Conservation (phyloP, 1,140 invertebrate species). For the Anadara kagoshimensis region DNA sequence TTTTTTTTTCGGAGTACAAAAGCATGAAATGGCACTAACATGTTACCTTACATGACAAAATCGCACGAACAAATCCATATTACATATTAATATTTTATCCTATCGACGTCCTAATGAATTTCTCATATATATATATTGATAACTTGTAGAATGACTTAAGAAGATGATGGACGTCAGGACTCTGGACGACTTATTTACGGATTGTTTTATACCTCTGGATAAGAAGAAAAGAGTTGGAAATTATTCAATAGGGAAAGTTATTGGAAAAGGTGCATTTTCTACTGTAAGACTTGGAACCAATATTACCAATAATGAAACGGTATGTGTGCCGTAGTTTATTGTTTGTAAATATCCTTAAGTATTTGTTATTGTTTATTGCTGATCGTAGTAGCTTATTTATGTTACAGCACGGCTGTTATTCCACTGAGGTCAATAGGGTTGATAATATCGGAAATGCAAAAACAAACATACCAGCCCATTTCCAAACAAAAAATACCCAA, state of each 20-base stretch:
- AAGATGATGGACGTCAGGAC: too few relatives aligned
- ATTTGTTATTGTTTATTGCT: not conserved
- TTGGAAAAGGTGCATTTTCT: conserved; percentile 28
- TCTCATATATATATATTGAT: too few relatives aligned
- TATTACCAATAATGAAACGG: conserved; percentile 18
- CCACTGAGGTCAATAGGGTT: not conserved
- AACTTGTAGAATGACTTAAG: too few relatives aligned
- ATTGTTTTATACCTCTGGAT: conserved; percentile 24
- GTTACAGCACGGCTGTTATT: not conserved
- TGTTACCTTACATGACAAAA: too few relatives aligned
- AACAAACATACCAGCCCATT: not conserved
- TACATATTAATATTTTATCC: too few relatives aligned
- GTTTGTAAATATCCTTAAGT: not conserved
- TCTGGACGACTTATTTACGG: conserved; percentile 18
- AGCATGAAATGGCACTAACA: too few relatives aligned
- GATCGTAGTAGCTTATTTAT: not conserved
- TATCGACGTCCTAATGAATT: too few relatives aligned
- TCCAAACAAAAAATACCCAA: too few relatives aligned
- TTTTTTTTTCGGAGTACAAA: too few relatives aligned
- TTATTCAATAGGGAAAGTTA: conserved; percentile 18
- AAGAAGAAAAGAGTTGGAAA: conserved; percentile 26
- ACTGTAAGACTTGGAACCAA: conserved; percentile 26
- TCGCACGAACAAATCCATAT: too few relatives aligned
- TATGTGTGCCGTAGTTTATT: not conserved
- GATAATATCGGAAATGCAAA: not conserved